Evolutionary conservation across 2,797 vertebrate genomes (phyloP).

Genomic region (Paguma larvata): DNA sequence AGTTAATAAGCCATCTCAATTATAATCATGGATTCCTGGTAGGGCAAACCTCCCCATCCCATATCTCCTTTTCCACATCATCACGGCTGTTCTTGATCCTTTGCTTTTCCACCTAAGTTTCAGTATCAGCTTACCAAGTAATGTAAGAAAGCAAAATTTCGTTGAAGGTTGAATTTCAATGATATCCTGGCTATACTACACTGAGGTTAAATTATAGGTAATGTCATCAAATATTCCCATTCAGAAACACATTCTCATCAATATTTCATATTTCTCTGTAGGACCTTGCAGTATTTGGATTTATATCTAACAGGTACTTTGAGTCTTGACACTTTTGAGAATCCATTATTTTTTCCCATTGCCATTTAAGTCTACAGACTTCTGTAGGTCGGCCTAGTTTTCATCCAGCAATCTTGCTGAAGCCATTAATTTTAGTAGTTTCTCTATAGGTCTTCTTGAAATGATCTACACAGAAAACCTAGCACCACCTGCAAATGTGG

Average conservation of each 20-base stretch:
- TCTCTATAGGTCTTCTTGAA: neutral
- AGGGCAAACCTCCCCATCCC: neutral
- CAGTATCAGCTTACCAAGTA: neutral
- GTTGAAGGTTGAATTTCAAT: neutral
- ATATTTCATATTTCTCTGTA: neutral
- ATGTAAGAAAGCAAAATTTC: neutral
- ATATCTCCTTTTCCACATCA: neutral
- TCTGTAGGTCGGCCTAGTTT: neutral
- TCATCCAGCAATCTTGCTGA: neutral
- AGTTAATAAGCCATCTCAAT: neutral
- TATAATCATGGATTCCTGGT: neutral
- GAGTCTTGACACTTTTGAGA: neutral
- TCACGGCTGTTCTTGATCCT: neutral
- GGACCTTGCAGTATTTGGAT: neutral
- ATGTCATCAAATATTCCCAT: neutral
- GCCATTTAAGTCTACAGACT: neutral
- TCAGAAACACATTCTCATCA: neutral
- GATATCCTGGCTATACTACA: neutral
- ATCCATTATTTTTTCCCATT: neutral
- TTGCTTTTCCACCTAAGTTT: neutral
- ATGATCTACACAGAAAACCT: neutral
- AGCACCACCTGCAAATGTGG: neutral
- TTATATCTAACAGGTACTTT: neutral
- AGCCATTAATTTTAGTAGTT: neutral
- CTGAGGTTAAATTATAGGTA: neutral